Conservation (phyloP, 2,113 vertebrate genomes). For the Monopterus albus region DNA sequence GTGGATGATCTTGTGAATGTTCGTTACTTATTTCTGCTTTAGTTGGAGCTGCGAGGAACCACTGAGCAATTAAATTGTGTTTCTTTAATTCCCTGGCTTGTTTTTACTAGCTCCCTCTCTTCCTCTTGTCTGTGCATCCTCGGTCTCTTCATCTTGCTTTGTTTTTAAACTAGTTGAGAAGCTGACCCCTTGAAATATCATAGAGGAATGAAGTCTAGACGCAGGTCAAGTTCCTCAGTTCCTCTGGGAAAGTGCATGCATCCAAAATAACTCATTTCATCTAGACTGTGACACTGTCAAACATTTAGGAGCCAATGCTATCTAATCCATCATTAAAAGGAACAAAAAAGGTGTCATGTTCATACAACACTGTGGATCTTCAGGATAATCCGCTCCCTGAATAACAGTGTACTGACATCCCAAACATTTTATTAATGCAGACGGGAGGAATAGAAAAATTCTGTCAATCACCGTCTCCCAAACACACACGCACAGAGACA, state of each 20-base stretch:
- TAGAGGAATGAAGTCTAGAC: neutral
- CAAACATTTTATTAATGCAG: constrained; percentile 39
- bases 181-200: no score
- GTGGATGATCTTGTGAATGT: no score
- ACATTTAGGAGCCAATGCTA: constrained; percentile 5
- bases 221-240: neutral
- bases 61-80: no score
- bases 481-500: constrained; percentile 1
- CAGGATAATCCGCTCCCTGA: constrained; percentile 8
- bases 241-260: neutral
- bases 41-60: no score
- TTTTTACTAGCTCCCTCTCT: no score
- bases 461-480: constrained; percentile 20
- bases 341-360: neutral
- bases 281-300: neutral
- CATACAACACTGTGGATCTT: constrained; percentile 2
- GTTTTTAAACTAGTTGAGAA: no score
- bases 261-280: neutral
- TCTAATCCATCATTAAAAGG: neutral
- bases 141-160: no score
- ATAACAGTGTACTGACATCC: constrained; percentile 20
- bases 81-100: no score
- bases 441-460: constrained; percentile 10
- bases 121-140: no score
- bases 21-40: no score